Evolutionary conservation across 2,888 invertebrate genomes (phyloP).

Genomic region (Drosophila suboccidentalis): DNA sequence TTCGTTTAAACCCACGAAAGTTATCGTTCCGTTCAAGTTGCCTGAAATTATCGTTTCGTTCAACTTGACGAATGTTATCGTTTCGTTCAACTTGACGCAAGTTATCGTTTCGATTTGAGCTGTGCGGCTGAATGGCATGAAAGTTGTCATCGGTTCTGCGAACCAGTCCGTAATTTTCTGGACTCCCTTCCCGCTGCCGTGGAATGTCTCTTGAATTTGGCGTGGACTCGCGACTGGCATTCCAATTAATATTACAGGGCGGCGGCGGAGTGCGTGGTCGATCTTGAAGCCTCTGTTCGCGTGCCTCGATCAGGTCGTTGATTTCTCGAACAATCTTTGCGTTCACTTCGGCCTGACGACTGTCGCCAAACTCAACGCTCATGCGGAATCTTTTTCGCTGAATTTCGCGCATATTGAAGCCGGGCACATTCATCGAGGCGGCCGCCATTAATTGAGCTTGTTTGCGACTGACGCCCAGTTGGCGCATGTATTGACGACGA

Average conservation of each 20-base stretch:
- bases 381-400: conserved; percentile 39
- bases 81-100: conserved; percentile 1
- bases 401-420: conserved; percentile 48
- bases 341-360: conserved; percentile 35
- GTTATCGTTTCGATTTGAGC: conserved; percentile 9
- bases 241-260: conserved; percentile 59
- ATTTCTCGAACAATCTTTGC: conserved; percentile 36
- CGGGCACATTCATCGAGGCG: conserved; percentile 28
- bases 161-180: background rate
- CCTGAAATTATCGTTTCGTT: conserved; percentile 11
- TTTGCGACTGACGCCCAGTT: conserved; percentile 47
- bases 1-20: background rate
- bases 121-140: background rate
- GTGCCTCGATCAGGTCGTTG: conserved; percentile 20
- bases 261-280: conserved; percentile 51
- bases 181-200: conserved; percentile 6
- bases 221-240: conserved; percentile 9
- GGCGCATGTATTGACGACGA: conserved; percentile 48
- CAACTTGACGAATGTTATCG: conserved; percentile 15
- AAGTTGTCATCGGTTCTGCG: conserved; percentile 2
- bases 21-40: conserved; percentile 6
- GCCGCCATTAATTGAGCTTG: conserved; percentile 44
- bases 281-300: background rate
- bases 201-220: background rate
- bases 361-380: conserved; percentile 44